Evolutionary conservation across 2,888 invertebrate species (phyloP), one percentile per base, ranked within the genome.

Genomic region (Pardosa pseudoannulata): DNA sequence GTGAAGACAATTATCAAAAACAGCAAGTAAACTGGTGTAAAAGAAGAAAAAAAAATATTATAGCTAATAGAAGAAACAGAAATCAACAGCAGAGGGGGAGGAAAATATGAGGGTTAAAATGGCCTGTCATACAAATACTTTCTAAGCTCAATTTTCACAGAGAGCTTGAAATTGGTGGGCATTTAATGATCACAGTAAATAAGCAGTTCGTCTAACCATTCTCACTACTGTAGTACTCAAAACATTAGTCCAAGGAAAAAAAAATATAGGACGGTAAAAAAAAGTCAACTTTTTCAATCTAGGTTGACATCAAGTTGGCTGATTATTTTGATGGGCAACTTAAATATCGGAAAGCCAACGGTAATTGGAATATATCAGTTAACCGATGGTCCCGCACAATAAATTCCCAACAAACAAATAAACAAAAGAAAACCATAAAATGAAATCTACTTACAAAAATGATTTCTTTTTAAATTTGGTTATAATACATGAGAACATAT

Each of bases 361-460:
- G 78, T 67, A 29, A 31, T 28, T 85, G 83, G 83, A 85, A 85
- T 82, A 39, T 68, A 65, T 65, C 41, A 28, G 32, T 72, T 56
- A 39, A 79, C 85, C 79, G 85, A 56, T 86, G 85, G 85, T 79
- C 85, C 85, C 85, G 79, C 13, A 68, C 41, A 62, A 72, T 65
- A 79, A 86, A 79, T 74, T 70, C 62, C 79, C 85, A 64, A 72
- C 39, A 76, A 82, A 64, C 71, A 64, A 73, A 64, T 9, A 73
- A 28, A 39, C 28, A 71, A 67, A n/a, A n/a, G n/a, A 36, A 79
- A 70, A 62, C 79, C 79, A 79, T 68, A 79, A 79, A 82, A 86
- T 79, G 79, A 79, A 72, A 73, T 86, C 79, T 86, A 86, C 85
- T 86, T 86, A 86, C 85, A 86, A 87, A 71, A 76, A 80, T 79